phyloP scores from a whole-genome alignment of 1,140 invertebrate genomes.

The Diplogasteroides magnus region DNA sequence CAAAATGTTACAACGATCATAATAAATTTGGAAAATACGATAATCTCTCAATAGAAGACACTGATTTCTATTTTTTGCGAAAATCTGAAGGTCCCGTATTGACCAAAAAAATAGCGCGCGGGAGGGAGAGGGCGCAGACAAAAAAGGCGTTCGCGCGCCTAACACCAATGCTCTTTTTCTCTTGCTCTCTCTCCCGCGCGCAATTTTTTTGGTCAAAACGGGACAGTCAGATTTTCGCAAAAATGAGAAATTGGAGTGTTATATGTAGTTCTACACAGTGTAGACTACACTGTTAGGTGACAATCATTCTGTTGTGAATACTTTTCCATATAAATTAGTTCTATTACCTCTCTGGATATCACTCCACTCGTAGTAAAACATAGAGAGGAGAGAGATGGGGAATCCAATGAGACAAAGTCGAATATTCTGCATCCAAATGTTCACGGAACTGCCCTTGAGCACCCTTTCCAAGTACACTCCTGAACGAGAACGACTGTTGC shows the following conservation, averaged over 20 bases:
- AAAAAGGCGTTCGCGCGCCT: no score
- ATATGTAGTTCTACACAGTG: no score
- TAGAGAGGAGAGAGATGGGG: slow-evolving; percentile 38
- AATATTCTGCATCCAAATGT: slow-evolving; percentile 54
- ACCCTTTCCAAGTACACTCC: slow-evolving; percentile 53
- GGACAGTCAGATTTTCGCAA: no score
- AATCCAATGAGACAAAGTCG: slow-evolving; percentile 46
- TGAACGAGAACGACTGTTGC: slow-evolving; percentile 17
- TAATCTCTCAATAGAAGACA: slow-evolving; percentile 12
- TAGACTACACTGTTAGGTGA: neutral
- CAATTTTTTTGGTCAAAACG: slow-evolving; percentile 13
- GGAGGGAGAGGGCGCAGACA: no score
- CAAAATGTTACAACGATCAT: no score
- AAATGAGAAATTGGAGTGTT: no score
- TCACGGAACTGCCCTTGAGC: slow-evolving; percentile 36
- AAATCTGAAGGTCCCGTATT: no score
- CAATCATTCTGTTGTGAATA: slow-evolving; percentile 4
- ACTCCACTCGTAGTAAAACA: slow-evolving; percentile 41
- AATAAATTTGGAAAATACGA: slow-evolving; percentile 12
- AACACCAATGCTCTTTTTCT: no score
- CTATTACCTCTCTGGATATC: slow-evolving; percentile 32
- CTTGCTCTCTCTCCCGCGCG: no score
- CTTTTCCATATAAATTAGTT: neutral
- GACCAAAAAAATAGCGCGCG: slow-evolving; percentile 7
- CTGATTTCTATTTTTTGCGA: no score